Base-by-base conservation (phyloP, 30 jellyfish, hydroid and myxozoan species). In the Rhopilema esculentum region DNA sequence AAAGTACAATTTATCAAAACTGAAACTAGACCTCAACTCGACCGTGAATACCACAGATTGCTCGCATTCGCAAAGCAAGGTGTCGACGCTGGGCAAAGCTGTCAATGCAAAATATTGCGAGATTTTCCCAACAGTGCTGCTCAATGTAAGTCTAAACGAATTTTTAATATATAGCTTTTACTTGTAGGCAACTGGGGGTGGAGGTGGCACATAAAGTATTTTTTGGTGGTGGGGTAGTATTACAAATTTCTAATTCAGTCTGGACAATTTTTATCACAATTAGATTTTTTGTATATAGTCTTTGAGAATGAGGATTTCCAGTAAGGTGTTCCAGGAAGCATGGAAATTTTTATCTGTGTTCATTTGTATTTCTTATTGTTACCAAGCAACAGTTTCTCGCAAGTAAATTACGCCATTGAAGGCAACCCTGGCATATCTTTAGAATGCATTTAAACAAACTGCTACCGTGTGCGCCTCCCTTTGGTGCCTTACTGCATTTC, bases 61-160 rank as follows among this genome's bases (percentile, higher is more conserved):
- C 32, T 63, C 84, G 2, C 95, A 91, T 30, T 64, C 88, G n/a
- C 85, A 66, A 49, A 51, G 74, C 84, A 79, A 72, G 51, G 82
- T 79, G 16, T 25, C 84, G 19, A 87, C 80, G 17, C 76, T 76
- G 51, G 85, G 84, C 16, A 87, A 87, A 62, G 16, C 91, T 0
- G 95, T 74, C 22, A 29, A 83, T 27, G 84, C 89, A 15, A 75
- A 92, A 64, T 74, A 91, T 69, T 91, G 97, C 73, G 89, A 79
- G 33, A 86, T 85, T 0, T 85, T 91, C 52, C 97, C 97, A 69
- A 86, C 92, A 7, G 87, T 86, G 12, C 66, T 86, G 19, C 22
- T 84, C 25, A 85, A 85, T 50, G 97, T 91, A 72, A 69, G 97
- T 76, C 1, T n/a, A 19, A 30, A 6, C 57, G 57, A 2, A 6